Percentiles rank a stretch among this genome's conserved stretches.
Conservation (phyloP, 2,888 invertebrate genomes). For the Dynastes tityus region DNA sequence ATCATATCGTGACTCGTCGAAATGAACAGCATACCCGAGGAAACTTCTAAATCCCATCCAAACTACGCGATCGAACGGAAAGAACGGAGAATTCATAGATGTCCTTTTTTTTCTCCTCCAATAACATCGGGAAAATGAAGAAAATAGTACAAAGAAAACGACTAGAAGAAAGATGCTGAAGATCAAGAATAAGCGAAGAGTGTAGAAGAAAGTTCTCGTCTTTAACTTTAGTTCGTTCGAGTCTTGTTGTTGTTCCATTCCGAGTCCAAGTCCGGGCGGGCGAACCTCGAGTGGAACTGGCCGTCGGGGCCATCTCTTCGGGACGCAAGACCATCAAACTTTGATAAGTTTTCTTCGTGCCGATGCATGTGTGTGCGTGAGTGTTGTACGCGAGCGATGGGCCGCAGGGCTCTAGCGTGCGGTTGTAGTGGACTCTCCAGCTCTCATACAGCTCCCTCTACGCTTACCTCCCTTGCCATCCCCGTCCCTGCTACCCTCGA, state of each 20-base stretch:
- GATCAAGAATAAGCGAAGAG: conserved; percentile 4
- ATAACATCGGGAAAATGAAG: background rate
- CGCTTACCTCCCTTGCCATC: background rate
- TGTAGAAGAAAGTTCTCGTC: background rate
- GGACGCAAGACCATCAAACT: conserved; percentile 69
- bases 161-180: background rate
- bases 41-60: conserved; percentile 34
- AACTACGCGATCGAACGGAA: conserved; percentile 2
- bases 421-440: conserved; percentile 7
- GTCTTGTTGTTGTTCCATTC: conserved; percentile 13
- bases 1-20: conserved; percentile 42
- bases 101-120: background rate
- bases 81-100: background rate
- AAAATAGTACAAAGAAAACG: no score
- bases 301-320: conserved; percentile 58
- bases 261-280: conserved; percentile 18
- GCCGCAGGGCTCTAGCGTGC: conserved; percentile 6
- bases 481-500: background rate
- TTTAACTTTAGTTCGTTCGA: background rate
- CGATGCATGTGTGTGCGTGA: conserved; percentile 20
- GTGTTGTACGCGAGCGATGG: conserved; percentile 24
- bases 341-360: conserved; percentile 67
- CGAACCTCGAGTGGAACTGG: conserved; percentile 15
- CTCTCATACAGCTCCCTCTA: conserved; percentile 5
- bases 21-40: conserved; percentile 25